Evolutionary conservation across 2,888 invertebrate genomes (phyloP), one percentile per base, ranked within the genome.

Genomic region (Lottia gigantea): DNA sequence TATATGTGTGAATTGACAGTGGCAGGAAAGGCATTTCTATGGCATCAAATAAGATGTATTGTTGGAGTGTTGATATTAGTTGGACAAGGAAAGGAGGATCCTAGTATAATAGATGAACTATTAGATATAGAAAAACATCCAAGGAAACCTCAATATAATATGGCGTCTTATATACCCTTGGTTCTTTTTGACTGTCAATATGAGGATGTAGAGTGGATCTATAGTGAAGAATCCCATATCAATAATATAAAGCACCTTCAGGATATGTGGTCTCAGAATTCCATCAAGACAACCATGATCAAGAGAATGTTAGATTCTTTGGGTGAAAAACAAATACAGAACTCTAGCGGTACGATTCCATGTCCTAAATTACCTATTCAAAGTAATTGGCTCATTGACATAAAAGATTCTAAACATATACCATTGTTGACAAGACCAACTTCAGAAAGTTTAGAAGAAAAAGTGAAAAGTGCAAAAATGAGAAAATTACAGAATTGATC

Each of bases 41-140:
- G 98, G 97, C 99, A 99, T 88, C 98, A 98, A 90, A 96, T 99
- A 76, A 91, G 98, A 0, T 97, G 96, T 85, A 96, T 98, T 71
- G 94, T 98, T 90, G 93, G 95, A 0, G 90, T 99, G 0, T 89
- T 99, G 45, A 89, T 98, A 63, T 91, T 97, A 3, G 91, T 99
- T 31, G 99, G 98, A 0, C 91, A 93, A 80, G 92, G 92, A 0
- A 92, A 92, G 72, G 99, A 99, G 88, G 84, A 91, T 0, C 93
- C 94, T 0, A 89, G 90, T 66, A 78, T 88, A 25, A 79, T 88
- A 62, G 84, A 83, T 64, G 83, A 86, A 46, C 72, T 88, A 67
- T 75, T 89, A 16, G 83, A 89, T 78, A 79, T 88, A 8, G 82
- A 83, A 31, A 83, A 81, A 70, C 79, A 82, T 65, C 86, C 86